Conservation (phyloP, 2,113 vertebrate genomes). For the Labeo catla region DNA sequence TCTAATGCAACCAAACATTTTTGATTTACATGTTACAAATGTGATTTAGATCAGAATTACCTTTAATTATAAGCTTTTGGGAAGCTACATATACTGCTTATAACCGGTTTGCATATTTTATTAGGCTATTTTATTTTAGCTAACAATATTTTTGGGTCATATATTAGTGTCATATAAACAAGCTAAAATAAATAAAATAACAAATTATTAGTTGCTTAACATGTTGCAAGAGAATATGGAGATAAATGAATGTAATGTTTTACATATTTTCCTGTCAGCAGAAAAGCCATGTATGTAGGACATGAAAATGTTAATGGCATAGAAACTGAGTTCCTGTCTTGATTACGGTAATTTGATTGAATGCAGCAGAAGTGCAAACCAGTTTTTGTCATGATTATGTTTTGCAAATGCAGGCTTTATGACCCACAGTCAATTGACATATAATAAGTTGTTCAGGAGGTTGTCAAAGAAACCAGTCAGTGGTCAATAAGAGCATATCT, state of each 20-base stretch:
- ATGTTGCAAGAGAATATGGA: background rate
- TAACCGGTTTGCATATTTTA: background rate
- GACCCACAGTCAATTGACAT: slow-evolving; percentile 48
- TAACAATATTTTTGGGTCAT: background rate
- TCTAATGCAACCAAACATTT: background rate
- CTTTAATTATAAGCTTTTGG: background rate
- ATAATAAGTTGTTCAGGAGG: slow-evolving; percentile 42
- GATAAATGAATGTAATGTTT: background rate
- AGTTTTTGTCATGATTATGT: background rate
- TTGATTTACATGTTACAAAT: background rate
- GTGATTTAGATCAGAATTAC: background rate
- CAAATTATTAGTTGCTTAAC: background rate
- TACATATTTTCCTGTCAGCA: background rate
- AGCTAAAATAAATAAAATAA: background rate
- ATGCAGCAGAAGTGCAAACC: background rate
- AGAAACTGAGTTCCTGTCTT: background rate
- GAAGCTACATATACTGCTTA: background rate
- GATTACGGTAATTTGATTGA: slow-evolving; percentile 17
- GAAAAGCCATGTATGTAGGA: background rate
- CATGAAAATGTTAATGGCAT: background rate
- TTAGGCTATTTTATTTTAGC: background rate
- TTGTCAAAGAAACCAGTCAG: slow-evolving; percentile 38
- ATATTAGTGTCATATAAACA: background rate
- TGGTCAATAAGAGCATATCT: background rate
- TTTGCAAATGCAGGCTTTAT: slow-evolving; percentile 40